Evolutionary conservation across 2,113 vertebrate species (phyloP), one percentile per base, ranked within the genome.

Genomic region (Lepisosteus osseus): DNA sequence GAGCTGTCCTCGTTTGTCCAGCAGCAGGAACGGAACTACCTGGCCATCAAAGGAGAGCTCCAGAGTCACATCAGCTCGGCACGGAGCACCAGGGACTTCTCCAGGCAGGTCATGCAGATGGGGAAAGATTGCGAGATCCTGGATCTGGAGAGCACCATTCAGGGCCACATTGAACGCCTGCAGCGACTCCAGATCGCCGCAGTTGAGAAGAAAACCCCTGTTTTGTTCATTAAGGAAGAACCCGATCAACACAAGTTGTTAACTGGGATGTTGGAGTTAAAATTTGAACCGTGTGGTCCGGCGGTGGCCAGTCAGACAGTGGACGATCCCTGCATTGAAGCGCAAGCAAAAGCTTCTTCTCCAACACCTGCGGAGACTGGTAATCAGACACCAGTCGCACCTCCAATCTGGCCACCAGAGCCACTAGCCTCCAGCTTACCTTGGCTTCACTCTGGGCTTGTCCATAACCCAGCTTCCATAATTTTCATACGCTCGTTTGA

Each of bases 121-220:
- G 76, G 75, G 43, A 71, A 82, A 56, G 73, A 72, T 40, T 77
- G 61, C 42, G 75, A 77, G 44, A 77, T 79, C 15, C 65, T 82
- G 12, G 69, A 79, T 15, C 13, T 82, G 68, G 65, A 77, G 59
- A 67, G 69, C 11, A 65, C 76, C 61, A 72, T 82, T 61, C 68
- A 68, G 67, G 61, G 65, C 6, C 74, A 75, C 43, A 69, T 77
- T 43, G 61, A 72, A 43, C 65, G 73, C 29, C 68, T 77, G 9
- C 71, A 74, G 29, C 64, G 67, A 7, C 7, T 68, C 44, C 67
- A 2, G 12, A 64, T 61, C 4, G 59, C 43, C 3, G 43, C 56
- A 13, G 2, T 74, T 51, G 45, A 63, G 3, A 70, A 44, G 29
- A 41, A 72, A 51, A 66, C 41, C 9, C 80, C 77, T 29, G 7